Evolutionary conservation across 2,797 vertebrate species (phyloP).

Genomic region (Chelidonichthys spinosus): DNA sequence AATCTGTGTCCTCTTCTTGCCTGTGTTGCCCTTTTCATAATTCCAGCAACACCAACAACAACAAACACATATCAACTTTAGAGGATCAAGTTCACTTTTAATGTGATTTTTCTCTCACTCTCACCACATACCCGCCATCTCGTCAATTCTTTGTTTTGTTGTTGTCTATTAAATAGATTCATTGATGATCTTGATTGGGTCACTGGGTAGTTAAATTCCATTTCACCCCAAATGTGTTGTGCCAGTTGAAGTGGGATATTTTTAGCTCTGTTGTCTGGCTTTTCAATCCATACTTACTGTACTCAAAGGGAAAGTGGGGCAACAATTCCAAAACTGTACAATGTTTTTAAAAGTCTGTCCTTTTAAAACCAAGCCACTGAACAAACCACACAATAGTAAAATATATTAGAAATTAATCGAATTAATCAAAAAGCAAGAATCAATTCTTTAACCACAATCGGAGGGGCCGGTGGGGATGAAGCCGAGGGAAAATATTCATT

Average conservation of each 20-base stretch:
- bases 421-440: conserved; percentile 10
- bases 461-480: too few species aligned
- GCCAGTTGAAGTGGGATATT: conserved; percentile 64
- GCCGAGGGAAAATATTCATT: not conserved
- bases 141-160: not conserved
- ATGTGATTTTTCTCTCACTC: not conserved
- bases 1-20: conserved; percentile 36
- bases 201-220: conserved; percentile 55
- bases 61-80: not conserved
- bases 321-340: conserved; percentile 19
- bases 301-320: conserved; percentile 42
- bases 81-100: not conserved
- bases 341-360: not conserved
- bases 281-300: conserved; percentile 68
- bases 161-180: conserved; percentile 33
- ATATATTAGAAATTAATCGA: not conserved
- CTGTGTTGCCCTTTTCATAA: conserved; percentile 4
- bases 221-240: conserved; percentile 59
- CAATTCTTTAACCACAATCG: not conserved
- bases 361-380: not conserved
- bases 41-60: conserved; percentile 10
- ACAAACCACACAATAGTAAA: not conserved
- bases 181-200: conserved; percentile 53
- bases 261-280: conserved; percentile 65
- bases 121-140: not conserved